Conservation (phyloP, 2,113 vertebrate species). For the Cacatua alba region DNA sequence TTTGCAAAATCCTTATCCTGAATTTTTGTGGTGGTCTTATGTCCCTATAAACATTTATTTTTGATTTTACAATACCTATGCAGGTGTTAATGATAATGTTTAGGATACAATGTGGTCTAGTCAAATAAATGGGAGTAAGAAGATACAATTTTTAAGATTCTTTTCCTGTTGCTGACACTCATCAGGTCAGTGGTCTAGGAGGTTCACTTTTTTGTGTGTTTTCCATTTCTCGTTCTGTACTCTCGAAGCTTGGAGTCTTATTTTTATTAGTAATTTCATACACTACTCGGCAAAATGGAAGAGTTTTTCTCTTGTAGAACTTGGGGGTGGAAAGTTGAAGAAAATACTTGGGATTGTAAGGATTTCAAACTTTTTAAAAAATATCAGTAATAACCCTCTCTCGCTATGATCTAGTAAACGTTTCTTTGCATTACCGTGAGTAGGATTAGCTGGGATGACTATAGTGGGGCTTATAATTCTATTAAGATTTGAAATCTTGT, state of each 20-base stretch:
- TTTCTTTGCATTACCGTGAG: not conserved
- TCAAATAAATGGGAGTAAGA: not conserved
- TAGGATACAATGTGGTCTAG: not conserved
- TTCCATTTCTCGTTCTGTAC: not conserved
- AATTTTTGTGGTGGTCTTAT: not conserved
- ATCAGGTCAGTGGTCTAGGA: not conserved
- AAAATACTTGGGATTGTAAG: not conserved
- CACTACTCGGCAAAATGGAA: not conserved
- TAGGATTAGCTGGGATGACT: not conserved
- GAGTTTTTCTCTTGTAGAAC: not conserved
- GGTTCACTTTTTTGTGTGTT: not conserved
- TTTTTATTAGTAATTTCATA: not conserved
- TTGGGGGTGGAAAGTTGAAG: not conserved
- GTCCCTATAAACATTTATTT: not conserved
- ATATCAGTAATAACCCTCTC: not conserved
- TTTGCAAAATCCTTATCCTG: not conserved
- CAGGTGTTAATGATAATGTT: not conserved
- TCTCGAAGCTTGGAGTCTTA: not conserved
- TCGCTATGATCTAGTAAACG: not conserved
- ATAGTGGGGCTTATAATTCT: not conserved
- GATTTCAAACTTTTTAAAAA: not conserved
- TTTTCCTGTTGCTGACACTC: not conserved
- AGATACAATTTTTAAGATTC: not conserved
- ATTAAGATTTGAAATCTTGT: not conserved
- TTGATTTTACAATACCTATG: not conserved